Base-by-base conservation (phyloP, 2,797 vertebrate genomes). In the Lophotriccus pileatus region DNA sequence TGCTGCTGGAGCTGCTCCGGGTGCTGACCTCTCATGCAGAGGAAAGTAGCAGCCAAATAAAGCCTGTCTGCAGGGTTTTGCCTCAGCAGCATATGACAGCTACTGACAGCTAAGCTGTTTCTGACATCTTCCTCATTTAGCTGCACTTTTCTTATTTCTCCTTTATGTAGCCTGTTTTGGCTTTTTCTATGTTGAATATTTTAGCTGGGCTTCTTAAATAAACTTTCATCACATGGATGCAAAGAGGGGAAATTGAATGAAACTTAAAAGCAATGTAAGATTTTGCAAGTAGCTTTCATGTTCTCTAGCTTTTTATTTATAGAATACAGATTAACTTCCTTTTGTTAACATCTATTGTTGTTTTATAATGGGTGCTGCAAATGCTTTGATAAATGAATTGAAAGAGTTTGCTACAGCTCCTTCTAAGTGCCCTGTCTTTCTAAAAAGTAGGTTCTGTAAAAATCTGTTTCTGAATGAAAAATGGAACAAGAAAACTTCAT, bases 331-430 rank as follows among this genome's bases (percentile, higher is more conserved):
- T 94, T 96, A 96, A 89, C 74, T 93, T 93, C 78, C 90, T 93
- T 96, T 93, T 94, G 90, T 95, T 96, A 96, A 60, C 64, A 84
- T 80, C 88, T 83, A 94, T 93, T 96, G 87, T 94, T 77, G 85
- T 63, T 91, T 94, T 55, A 96, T 83, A 96, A 96, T 94, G 78
- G 85, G 53, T 0, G 0, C 80, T 92, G 90, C 36, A 78, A 94
- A 89, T 67, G 74, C 91, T 96, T 96, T 96, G 93, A 91, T 91
- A 91, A 95, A 68, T 80, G 74, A 96, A 91, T 93, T 94, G 94
- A 95, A 94, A 94, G 92, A 77, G 50, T 91, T 93, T 86, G 81
- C 85, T 90, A 58, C 77, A 77, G 67, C 25, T 91, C 55, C 63
- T 63, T 49, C 63, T 87, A 94, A 88, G 83, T 58, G 68, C n/a